Base-by-base conservation (phyloP, 1,140 invertebrate species). In the Dolichoris vasculosae region DNA sequence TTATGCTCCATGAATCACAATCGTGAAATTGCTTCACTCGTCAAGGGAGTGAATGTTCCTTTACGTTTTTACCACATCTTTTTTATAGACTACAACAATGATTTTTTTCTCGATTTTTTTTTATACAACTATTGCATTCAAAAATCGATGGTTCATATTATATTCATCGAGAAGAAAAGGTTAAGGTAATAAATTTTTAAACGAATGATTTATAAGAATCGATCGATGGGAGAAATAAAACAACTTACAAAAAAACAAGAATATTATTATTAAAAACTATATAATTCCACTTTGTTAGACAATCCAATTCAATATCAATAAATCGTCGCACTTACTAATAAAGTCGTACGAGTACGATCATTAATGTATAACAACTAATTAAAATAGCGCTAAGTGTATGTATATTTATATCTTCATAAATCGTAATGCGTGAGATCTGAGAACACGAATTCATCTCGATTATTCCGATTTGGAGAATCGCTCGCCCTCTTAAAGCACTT, bases 351-450 rank as follows among this genome's bases (percentile, higher is more conserved):
- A 87, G 80, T 89, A 91, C 88, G 88, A 90, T 89, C 81, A 83
- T 88, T 89, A 89, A 90, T 87, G 87, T 91, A 90, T 88, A 90
- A 86, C 88, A 89, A 88, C 88, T 90, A 88, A 90, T 82, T 86
- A 88, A 88, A 86, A 88, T 88, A 89, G 84, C 88, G 88, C 89
- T 89, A 89, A 87, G 86, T 86, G 80, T 86, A 86, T 86, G 46
- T 87, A 88, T 89, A 89, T 88, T 86, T 89, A 85, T 83, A 88
- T 89, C 88, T 89, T 88, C 90, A 91, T 91, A 89, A 91, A 92
- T 90, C 86, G 89, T 90, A 91, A 90, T 90, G 89, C 89, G 90
- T 92, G 91, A 92, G 91, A 92, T 92, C 92, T 92, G 91, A 90
- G 90, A 91, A 91, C 88, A 91, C 90, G 91, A 92, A 91, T 91